These are phyloP conservation scores for Phrynosoma platyrhinos DNA, from an alignment of 2,113 vertebrate species.

Conservation along the genomic window DNA sequence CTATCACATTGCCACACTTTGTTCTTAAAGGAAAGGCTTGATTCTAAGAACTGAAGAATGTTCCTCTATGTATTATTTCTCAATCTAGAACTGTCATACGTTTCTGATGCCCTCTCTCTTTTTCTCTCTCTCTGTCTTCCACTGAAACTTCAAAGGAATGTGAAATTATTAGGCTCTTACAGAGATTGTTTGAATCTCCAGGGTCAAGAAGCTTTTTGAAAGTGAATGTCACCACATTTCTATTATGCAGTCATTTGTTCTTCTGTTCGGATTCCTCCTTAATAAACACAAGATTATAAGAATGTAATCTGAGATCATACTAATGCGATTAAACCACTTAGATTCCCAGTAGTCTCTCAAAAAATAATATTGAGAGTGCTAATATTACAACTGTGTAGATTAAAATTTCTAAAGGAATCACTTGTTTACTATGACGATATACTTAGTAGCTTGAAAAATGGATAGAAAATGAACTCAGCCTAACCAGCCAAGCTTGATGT, in stretches of 20 bases:
- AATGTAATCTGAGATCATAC: conserved; percentile 63
- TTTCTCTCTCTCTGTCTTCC: background rate
- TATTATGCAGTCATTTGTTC: conserved; percentile 28
- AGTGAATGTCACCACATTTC: background rate
- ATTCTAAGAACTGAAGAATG: background rate
- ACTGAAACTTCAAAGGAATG: background rate
- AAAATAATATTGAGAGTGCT: conserved; percentile 58
- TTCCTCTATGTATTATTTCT: background rate
- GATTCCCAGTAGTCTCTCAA: conserved; percentile 51
- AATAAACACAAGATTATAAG: conserved; percentile 61
- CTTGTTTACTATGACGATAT: conserved; percentile 57
- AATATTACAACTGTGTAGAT: conserved; percentile 50
- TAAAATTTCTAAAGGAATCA: conserved; percentile 66
- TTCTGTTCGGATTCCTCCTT: conserved; percentile 50
- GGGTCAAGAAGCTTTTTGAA: background rate
- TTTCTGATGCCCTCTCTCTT: background rate
- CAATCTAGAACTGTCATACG: no score
- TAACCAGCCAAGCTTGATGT: conserved; percentile 55
- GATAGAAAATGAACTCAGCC: conserved; percentile 49
- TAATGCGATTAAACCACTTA: conserved; percentile 61
- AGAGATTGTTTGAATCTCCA: background rate
- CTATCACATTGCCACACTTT: background rate
- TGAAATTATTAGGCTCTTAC: background rate
- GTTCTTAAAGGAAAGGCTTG: background rate
- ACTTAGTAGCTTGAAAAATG: conserved; percentile 44